Evolutionary conservation across 2,113 vertebrate genomes (phyloP), one percentile per base, ranked within the genome.

Genomic region (Helogale parvula): DNA sequence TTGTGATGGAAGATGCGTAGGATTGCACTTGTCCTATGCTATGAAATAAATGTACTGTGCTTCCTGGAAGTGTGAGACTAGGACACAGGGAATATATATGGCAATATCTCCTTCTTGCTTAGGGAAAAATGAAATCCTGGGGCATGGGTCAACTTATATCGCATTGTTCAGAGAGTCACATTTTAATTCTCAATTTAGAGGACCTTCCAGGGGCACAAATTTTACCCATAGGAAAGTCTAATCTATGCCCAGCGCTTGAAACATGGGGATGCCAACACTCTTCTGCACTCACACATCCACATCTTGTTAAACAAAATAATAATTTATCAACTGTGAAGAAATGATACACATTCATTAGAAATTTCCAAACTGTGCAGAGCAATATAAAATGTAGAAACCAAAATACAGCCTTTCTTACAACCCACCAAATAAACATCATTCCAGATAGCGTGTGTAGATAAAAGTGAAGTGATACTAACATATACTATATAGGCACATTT

Each of bases 121-220:
- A 77, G 16, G 7, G 5, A 5, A 27, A 76, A 68, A 52, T 31
- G 4, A 72, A n/a, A 74, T 25, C 21, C 1, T 33, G 17, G 4
- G 3, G 21, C 1, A 31, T 4, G 4, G 13, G 15, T 7, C 8
- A 65, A 2, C 6, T 68, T 69, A 13, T 6, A 41, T 41, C 10
- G 25, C 5, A 54, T 27, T 71, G 3, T 45, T 80, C 21, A 79
- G 5, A 25, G 7, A 21, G 17, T 77, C 15, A 54, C 54, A 5
- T 50, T 33, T 27, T 35, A 35, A 10, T 33, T 15, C 2, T 77
- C 14, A 50, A n/a, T 17, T 15, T 27, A 31, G 12, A 96, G 19
- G 6, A 3, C n/a, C n/a, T 83, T 0, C 10, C 47, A 45, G 52
- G 6, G 7, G 11, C 15, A 52, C 21, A 83, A 72, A 52, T 17